Conservation (phyloP, 1,140 invertebrate genomes). For the Notospermus geniculatus region DNA sequence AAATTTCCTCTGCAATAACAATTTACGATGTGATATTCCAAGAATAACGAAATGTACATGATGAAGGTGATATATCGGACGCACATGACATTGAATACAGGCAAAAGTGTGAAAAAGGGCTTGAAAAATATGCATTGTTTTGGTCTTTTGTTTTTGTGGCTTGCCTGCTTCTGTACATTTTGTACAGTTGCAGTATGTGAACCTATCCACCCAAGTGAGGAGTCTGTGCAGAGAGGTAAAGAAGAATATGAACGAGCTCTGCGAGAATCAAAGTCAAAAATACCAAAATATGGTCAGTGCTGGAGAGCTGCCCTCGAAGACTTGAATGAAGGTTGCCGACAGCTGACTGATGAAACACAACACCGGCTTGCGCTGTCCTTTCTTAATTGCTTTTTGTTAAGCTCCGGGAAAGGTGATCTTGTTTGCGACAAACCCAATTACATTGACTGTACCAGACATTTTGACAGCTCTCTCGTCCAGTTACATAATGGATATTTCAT, state of each 20-base stretch:
- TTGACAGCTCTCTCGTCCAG: slow-evolving; percentile 63
- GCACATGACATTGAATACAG: too few relatives aligned
- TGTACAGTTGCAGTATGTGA: too few relatives aligned
- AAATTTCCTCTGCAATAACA: too few relatives aligned
- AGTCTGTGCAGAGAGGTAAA: slow-evolving; percentile 30
- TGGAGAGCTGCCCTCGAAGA: slow-evolving; percentile 63
- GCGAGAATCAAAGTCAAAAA: slow-evolving; percentile 33
- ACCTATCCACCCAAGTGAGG: too few relatives aligned
- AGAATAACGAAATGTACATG: too few relatives aligned
- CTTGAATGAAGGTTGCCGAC: slow-evolving; percentile 61
- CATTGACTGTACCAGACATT: slow-evolving; percentile 60
- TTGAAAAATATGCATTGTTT: too few relatives aligned
- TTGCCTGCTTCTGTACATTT: too few relatives aligned
- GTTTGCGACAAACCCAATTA: slow-evolving; percentile 48
- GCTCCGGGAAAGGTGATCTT: slow-evolving; percentile 59
- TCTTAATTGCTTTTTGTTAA: slow-evolving; percentile 67
- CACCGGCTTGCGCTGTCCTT: slow-evolving; percentile 64
- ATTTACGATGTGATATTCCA: too few relatives aligned
- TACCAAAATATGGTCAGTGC: slow-evolving; percentile 64
- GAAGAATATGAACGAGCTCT: slow-evolving; percentile 33
- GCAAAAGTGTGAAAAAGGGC: too few relatives aligned
- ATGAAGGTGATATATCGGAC: too few relatives aligned
- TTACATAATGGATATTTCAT: slow-evolving; percentile 69
- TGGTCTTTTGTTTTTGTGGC: too few relatives aligned
- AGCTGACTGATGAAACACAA: slow-evolving; percentile 64